Conservation (phyloP, 2,888 invertebrate species). For the Stenotaenia linearis region DNA sequence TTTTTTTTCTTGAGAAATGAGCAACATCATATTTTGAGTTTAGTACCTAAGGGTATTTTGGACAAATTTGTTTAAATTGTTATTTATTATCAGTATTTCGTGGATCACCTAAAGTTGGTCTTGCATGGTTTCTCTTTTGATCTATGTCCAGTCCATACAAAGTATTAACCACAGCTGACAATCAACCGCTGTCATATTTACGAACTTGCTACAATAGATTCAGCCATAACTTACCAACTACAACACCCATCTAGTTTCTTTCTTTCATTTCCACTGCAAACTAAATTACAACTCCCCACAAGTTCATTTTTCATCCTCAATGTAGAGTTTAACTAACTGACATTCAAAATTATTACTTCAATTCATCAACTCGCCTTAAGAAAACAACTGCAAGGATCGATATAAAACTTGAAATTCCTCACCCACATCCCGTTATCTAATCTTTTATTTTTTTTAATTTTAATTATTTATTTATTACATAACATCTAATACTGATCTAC, state of each 20-base stretch:
- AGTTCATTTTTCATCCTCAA: neutral
- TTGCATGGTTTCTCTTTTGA: too few species aligned
- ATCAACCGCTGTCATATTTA: neutral
- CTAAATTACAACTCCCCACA: neutral
- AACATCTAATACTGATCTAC: neutral
- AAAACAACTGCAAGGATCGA: neutral
- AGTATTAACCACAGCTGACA: too few species aligned
- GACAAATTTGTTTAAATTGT: too few species aligned
- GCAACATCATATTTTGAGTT: too few species aligned
- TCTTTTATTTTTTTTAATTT: neutral
- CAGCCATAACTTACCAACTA: neutral
- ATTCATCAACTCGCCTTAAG: neutral
- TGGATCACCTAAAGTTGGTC: too few species aligned
- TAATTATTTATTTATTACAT: neutral
- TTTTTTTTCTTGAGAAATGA: too few species aligned
- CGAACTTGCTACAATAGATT: neutral
- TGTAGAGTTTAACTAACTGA: neutral
- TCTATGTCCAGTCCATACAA: too few species aligned
- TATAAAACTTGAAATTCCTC: neutral
- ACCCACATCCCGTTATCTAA: neutral
- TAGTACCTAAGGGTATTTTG: too few species aligned
- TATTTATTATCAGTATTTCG: too few species aligned
- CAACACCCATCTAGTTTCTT: neutral
- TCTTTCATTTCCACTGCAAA: neutral
- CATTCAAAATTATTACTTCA: neutral